phyloP scores from a whole-genome alignment of 2,113 vertebrate genomes.

The Trematocara marginatum region DNA sequence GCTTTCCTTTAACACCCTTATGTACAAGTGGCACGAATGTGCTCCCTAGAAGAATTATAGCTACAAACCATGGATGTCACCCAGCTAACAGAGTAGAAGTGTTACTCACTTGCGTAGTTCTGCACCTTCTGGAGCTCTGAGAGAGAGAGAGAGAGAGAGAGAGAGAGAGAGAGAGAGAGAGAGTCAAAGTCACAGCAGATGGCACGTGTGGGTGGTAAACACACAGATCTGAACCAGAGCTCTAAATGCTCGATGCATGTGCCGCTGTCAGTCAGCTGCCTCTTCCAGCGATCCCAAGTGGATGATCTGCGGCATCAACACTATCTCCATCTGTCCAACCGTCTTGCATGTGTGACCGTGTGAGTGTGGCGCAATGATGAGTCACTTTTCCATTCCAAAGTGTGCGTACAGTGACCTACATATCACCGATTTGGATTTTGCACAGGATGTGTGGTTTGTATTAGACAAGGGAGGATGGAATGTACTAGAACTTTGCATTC shows the following conservation, averaged over 20 bases:
- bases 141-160: neutral
- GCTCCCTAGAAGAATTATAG: neutral
- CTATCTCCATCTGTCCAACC: conserved; percentile 31
- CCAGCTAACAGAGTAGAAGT: neutral
- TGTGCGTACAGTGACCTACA: conserved; percentile 13
- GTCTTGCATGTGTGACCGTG: conserved; percentile 15
- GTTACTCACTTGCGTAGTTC: conserved; percentile 73
- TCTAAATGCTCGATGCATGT: conserved; percentile 17
- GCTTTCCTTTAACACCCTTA: neutral
- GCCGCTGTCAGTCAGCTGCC: conserved; percentile 44
- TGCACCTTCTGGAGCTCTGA: conserved; percentile 74
- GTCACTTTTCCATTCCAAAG: conserved; percentile 33
- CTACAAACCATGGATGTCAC: neutral
- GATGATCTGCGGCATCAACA: conserved; percentile 18
- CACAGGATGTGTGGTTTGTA: neutral
- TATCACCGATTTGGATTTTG: neutral
- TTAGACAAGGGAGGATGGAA: neutral
- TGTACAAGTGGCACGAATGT: neutral
- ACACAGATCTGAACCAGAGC: neutral
- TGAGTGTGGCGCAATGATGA: conserved; percentile 4
- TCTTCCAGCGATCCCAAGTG: neutral
- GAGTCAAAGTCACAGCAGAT: conserved; percentile 37
- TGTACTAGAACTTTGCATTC: neutral
- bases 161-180: neutral
- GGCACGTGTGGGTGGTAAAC: conserved; percentile 17